These are phyloP conservation scores for Lasiurus borealis DNA, from an alignment of 2,113 vertebrate genomes.

Conservation along the genomic window DNA sequence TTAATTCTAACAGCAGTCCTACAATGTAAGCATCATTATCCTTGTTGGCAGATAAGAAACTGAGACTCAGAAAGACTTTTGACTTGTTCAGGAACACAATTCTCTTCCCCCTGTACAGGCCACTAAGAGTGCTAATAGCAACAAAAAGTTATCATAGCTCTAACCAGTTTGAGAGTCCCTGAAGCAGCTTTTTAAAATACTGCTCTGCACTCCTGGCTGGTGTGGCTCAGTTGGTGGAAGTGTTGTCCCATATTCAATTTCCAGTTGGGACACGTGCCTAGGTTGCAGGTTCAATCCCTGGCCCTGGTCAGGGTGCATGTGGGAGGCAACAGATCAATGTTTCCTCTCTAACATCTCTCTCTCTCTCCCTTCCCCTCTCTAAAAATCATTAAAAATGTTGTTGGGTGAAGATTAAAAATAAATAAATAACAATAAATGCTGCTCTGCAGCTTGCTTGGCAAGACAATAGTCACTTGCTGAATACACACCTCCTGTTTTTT, in stretches of 20 bases:
- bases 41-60: not conserved
- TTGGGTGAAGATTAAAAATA: too few species aligned
- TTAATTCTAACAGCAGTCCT: not conserved
- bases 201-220: not conserved
- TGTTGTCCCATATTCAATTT: not conserved
- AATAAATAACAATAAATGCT: not conserved
- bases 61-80: not conserved
- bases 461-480: not conserved
- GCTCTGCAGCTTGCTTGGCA: not conserved
- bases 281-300: not conserved
- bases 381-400: not conserved
- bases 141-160: not conserved
- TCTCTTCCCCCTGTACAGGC: not conserved
- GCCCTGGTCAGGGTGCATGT: too few species aligned
- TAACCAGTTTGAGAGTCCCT: not conserved
- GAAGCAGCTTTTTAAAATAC: constrained; percentile 3
- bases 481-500: not conserved
- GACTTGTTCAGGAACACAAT: not conserved
- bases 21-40: not conserved
- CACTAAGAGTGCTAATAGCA: not conserved
- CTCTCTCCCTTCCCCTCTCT: not conserved
- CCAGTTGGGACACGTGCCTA: not conserved
- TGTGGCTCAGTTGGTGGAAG: not conserved
- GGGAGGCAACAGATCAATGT: not conserved
- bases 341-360: not conserved